Base-by-base conservation (phyloP, 2,797 vertebrate genomes). In the Acanthopagrus latus region DNA sequence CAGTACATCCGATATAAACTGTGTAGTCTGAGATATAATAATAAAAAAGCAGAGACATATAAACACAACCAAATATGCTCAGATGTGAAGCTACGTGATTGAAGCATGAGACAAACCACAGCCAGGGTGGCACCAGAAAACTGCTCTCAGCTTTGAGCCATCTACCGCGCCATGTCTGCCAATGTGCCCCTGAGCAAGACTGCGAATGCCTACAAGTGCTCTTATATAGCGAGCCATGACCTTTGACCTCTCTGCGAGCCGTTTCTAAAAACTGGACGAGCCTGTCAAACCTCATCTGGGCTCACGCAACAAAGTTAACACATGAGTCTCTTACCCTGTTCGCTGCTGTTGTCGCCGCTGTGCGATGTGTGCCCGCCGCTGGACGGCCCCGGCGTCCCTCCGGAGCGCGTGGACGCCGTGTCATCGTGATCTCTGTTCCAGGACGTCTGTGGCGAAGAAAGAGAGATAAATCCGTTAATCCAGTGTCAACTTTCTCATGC, bases 401-500 rank as follows among this genome's bases (percentile, higher is more conserved):
- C 98, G 0, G 98, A 99, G 80, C 97, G 98, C 0, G 97, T 99
- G 9, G 98, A 99, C 0, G 98, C 98, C 0, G 98, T 98, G 93
- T 99, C 98, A 70, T 99, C 98, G 0, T 99, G 98, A 90, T 99
- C 98, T 96, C 98, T 97, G 95, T 97, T 99, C 98, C 98, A 99
- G 92, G 97, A 98, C 84, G 97, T 98, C 98, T 99, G 90, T 11
- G 0, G 7, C 0, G 55, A 1, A 69, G 9, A 59, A 48, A 74
- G 43, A 69, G 33, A 11, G 11, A 71, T 23, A 62, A 21, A 76
- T 74, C 64, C 0, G 51, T 60, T 63, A 10, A 50, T 44, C 1
- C 9, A 18, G 57, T 1, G 14, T 63, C 12, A 52, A 5, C 16
- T n/a, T 17, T n/a, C 20, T 65, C 11, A 25, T 4, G 29, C 5